Conservation (phyloP, 2,888 invertebrate genomes). For the Papilio protenor region DNA sequence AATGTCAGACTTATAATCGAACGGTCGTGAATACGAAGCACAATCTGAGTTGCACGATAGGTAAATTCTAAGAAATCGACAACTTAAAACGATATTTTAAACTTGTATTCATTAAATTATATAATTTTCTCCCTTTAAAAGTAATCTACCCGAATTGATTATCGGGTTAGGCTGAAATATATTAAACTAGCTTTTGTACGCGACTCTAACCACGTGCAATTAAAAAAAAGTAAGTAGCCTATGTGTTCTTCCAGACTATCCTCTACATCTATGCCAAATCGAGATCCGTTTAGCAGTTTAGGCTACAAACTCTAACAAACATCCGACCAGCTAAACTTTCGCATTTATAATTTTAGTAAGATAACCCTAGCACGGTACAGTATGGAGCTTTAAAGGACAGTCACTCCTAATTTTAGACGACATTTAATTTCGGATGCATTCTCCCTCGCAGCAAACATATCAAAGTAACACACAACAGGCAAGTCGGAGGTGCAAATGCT, state of each 20-base stretch:
- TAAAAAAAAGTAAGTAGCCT: too few species aligned
- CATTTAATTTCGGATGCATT: constrained; percentile 21
- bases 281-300: too few species aligned
- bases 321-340: too few species aligned
- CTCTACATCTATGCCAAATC: too few species aligned
- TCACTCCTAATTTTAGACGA: neutral
- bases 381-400: neutral
- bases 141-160: neutral
- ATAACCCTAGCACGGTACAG: neutral
- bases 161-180: neutral
- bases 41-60: neutral
- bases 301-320: too few species aligned
- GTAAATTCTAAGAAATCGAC: neutral
- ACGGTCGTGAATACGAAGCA: neutral
- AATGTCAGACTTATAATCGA: constrained; percentile 13
- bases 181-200: neutral
- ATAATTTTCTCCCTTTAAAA: neutral
- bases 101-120: neutral
- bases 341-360: too few species aligned
- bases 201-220: too few species aligned
- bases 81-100: neutral
- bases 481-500: neutral
- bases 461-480: neutral
- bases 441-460: constrained; percentile 18
- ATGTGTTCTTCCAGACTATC: too few species aligned